Evolutionary conservation across 2,888 invertebrate species (phyloP).

Genomic region (Camponotus fellah): DNA sequence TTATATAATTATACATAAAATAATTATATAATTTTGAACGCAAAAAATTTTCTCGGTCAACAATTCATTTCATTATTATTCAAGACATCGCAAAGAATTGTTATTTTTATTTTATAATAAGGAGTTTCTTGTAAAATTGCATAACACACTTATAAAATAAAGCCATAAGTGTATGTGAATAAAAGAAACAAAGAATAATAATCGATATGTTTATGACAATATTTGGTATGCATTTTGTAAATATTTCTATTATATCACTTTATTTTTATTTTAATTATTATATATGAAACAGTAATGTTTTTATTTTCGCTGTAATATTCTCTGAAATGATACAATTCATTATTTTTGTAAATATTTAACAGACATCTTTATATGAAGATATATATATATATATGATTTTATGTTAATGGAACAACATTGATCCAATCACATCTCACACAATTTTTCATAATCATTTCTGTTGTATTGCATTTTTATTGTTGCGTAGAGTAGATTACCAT

Average conservation of each 20-base stretch:
- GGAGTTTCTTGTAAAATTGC: not conserved
- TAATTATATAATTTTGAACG: not conserved
- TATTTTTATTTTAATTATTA: not conserved
- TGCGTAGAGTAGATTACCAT: slow-evolving; percentile 50
- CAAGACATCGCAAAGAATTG: not conserved
- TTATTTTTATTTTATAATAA: slow-evolving; percentile 1
- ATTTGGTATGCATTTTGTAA: not conserved
- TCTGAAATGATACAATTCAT: not conserved
- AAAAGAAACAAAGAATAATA: not conserved
- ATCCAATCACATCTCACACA: not conserved
- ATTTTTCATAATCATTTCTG: not conserved
- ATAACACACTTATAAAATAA: not conserved
- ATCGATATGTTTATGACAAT: not conserved
- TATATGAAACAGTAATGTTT: not conserved
- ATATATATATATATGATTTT: not conserved
- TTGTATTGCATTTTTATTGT: not conserved
- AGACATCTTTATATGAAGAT: not conserved
- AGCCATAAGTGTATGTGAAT: not conserved
- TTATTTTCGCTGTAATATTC: not conserved
- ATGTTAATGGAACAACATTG: not conserved
- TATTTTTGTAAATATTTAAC: not conserved
- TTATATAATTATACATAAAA: not conserved
- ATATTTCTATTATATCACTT: not conserved
- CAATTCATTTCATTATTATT: not conserved
- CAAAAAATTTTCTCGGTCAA: not conserved